Evolutionary conservation across 2,113 vertebrate genomes (phyloP).

Genomic region (Ceyx cyanopectus): DNA sequence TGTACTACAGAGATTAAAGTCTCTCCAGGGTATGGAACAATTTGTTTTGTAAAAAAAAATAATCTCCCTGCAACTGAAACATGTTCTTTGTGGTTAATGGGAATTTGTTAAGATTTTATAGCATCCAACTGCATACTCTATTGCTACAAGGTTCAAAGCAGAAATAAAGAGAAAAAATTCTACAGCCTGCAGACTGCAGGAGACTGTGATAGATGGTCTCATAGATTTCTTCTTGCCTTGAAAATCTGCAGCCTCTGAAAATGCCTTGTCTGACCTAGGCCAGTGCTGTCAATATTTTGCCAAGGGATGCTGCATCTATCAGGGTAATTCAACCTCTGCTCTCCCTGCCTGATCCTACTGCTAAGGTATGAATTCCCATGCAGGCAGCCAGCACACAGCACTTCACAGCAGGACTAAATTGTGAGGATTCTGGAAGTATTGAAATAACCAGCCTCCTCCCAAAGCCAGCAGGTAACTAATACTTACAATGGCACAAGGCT

Average conservation of each 20-base stretch:
- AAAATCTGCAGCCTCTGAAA: not conserved
- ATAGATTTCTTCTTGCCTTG: not conserved
- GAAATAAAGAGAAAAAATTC: not conserved
- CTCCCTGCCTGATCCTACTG: not conserved
- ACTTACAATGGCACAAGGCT: not conserved
- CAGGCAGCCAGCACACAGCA: not conserved
- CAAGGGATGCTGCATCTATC: not conserved
- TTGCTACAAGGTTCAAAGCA: not conserved
- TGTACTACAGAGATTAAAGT: not conserved
- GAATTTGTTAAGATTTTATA: not conserved
- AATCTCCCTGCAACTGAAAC: not conserved
- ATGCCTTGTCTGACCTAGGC: fast-evolving
- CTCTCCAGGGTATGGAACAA: not conserved
- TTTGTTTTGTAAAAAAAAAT: not conserved
- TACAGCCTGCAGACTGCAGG: not conserved
- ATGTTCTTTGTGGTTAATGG: not conserved
- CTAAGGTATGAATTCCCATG: not conserved
- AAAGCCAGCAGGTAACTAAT: not conserved
- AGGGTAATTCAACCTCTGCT: not conserved
- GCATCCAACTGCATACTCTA: not conserved
- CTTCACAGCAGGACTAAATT: not conserved
- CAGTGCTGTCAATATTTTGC: not conserved
- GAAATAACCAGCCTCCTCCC: not conserved
- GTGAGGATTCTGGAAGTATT: not conserved
- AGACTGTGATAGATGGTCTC: not conserved